A percentile compares a stretch with the other conserved stretches of the same genome.
phyloP scores from a whole-genome alignment of 1,140 invertebrate species.

The Drosophila littoralis region DNA sequence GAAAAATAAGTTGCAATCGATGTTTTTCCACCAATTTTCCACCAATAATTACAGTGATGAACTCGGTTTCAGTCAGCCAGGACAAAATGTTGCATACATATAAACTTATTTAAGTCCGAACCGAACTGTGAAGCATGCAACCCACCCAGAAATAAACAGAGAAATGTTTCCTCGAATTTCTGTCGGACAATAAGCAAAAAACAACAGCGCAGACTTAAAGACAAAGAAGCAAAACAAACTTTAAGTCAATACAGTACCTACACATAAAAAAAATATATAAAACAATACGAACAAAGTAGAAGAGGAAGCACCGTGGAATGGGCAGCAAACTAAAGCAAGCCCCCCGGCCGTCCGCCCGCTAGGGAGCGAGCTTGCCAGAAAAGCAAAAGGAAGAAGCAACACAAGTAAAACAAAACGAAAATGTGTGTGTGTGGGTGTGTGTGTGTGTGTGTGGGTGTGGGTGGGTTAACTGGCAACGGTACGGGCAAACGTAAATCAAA shows the following conservation, averaged over 20 bases:
- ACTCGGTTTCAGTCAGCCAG: too few relatives aligned
- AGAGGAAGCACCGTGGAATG: constrained; percentile 43
- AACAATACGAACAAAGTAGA: constrained; percentile 63
- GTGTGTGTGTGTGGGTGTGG: constrained; percentile 4
- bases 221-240: constrained; percentile 78
- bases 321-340: constrained; percentile 56
- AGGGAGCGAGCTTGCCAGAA: constrained; percentile 1
- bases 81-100: too few relatives aligned
- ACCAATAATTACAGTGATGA: too few relatives aligned
- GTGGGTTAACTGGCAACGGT: constrained; percentile 32
- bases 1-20: too few relatives aligned
- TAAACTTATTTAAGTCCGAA: neutral
- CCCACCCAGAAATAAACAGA: constrained; percentile 41
- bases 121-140: constrained; percentile 27
- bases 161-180: constrained; percentile 74
- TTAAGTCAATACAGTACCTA: constrained; percentile 77
- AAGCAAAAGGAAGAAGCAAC: constrained; percentile 48
- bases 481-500: constrained; percentile 74
- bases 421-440: constrained; percentile 21
- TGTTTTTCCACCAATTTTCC: too few relatives aligned
- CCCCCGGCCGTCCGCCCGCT: constrained; percentile 9
- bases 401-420: constrained; percentile 70
- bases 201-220: constrained; percentile 51
- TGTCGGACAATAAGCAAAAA: constrained; percentile 52
- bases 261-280: constrained; percentile 53